Base-by-base conservation (phyloP, 2,888 invertebrate species). In the Eilema sororculum region DNA sequence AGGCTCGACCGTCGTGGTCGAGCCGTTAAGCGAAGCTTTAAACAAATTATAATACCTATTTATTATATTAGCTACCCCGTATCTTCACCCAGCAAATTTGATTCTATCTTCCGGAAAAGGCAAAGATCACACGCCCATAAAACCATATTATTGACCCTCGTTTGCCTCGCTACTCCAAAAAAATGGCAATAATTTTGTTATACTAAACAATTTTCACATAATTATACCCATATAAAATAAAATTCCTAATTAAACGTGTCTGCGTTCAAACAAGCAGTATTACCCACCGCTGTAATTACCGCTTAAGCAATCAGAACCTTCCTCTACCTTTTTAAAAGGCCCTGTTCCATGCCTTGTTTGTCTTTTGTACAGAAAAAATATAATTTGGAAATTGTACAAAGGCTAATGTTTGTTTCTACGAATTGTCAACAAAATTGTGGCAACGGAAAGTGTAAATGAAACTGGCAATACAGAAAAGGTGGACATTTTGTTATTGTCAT, bases 241-340 rank as follows among this genome's bases (percentile, higher is more conserved):
- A n/a, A 22, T 28, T 28, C 56, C 61, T 78, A 76, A 81, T 79
- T 81, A 76, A 73, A 67, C 62, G 67, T 71, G 72, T 78, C 65
- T 72, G 68, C 61, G 57, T 8, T 9, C 60, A 63, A 28, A 68
- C 75, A 81, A 73, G 77, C 72, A 79, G 65, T 67, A 57, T 57
- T 56, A 24, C 28, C 60, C 24, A 65, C 68, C 69, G 25, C 56
- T 30, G 30, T 79, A 79, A 81, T 79, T 80, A 78, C 70, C 69
- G 65, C 65, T 81, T 72, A 73, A 61, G 72, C 71, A 75, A 81
- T 79, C 68, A 79, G 56, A 58, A 59, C 37, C 28, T 67, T 74
- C 58, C 65, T 20, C 57, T 52, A 24, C 60, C 28, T 65, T 67
- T 67, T 58, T 25, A 52, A 25, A 66, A 33, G 25, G 68, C n/a